Base-by-base conservation (phyloP, 2,888 invertebrate species). In the Girardia tigrina region DNA sequence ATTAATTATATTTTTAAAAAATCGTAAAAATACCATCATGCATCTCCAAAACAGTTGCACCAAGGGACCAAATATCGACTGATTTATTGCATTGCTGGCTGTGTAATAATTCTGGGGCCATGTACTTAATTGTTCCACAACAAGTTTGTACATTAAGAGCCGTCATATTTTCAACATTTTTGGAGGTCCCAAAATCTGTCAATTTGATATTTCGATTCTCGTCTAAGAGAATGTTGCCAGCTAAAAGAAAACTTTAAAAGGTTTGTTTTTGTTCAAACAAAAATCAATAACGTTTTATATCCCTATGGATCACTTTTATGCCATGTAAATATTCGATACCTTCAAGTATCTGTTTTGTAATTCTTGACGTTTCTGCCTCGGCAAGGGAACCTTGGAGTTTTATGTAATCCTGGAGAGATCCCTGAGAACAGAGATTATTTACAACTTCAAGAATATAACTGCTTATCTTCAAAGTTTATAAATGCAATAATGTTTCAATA, bases 311-410 rank as follows among this genome's bases (percentile, higher is more conserved):
- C n/a, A 56, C 23, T 56, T 16, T 56, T 2, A 56, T 23, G 23
- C 23, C 56, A 56, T 56, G 56, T 56, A 56, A 16, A 56, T 56
- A 56, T 56, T 56, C 56, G n/a, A 56, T 56, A 23, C 56, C 56
- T 56, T 56, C 56, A n/a, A 56, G 56, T 6, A 56, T 56, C 23
- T 56, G 56, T n/a, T 2, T 8, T 8, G 56, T 56, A 23, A 56
- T 8, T 56, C n/a, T 56, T 56, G 56, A 56, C 23, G 56, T 2
- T 16, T 12, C 23, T 4, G 4, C 4, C 23, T 56, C 56, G 2
- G n/a, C n/a, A 56, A 56, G 56, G 23, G 56, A n/a, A 56, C 56
- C 56, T 20, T 16, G 6, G n/a, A 20, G n/a, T n/a, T 56, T 56
- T 16, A 56, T 20, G n/a, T 56, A 56, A 56, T 12, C 56, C 4